A percentile compares a stretch with the other conserved stretches of the same genome.
These are phyloP conservation scores for Isotomurus palustris DNA, from an alignment of 2,888 invertebrate genomes.

Conservation along the genomic window DNA sequence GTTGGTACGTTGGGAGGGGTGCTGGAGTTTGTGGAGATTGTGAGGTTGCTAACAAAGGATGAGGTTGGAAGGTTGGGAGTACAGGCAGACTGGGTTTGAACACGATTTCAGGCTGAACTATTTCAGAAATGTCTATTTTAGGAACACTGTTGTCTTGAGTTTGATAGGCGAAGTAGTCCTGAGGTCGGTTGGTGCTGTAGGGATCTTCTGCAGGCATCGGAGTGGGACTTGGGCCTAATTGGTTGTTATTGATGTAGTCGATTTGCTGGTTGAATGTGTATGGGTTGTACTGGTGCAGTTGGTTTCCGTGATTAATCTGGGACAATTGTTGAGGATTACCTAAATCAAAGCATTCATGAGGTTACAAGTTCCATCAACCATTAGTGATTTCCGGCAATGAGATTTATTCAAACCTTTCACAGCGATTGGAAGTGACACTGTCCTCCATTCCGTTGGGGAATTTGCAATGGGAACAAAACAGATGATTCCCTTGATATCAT, in stretches of 20 bases:
- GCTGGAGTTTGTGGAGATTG: not conserved
- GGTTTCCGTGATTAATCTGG: no score
- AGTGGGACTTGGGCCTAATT: not conserved
- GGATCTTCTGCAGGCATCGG: not conserved
- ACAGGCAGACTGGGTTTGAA: no score
- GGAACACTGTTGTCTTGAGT: not conserved
- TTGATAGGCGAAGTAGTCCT: not conserved
- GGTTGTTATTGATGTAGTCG: not conserved
- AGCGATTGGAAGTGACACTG: constrained; percentile 31
- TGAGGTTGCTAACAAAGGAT: no score
- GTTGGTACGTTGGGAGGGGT: not conserved
- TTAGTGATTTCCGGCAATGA: no score
- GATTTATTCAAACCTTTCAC: not conserved
- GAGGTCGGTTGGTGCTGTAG: not conserved
- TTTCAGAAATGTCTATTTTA: not conserved
- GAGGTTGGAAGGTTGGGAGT: no score
- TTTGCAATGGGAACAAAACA: constrained; percentile 40
- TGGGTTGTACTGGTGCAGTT: no score
- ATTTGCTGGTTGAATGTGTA: not conserved
- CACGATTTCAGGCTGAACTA: no score
- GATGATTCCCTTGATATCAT: constrained; percentile 35
- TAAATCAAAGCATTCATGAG: no score
- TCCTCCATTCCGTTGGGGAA: constrained; percentile 40
- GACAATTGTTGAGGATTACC: no score
- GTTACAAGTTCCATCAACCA: no score